Conservation (phyloP, 1,140 invertebrate species). For the Plutomurus gul region DNA sequence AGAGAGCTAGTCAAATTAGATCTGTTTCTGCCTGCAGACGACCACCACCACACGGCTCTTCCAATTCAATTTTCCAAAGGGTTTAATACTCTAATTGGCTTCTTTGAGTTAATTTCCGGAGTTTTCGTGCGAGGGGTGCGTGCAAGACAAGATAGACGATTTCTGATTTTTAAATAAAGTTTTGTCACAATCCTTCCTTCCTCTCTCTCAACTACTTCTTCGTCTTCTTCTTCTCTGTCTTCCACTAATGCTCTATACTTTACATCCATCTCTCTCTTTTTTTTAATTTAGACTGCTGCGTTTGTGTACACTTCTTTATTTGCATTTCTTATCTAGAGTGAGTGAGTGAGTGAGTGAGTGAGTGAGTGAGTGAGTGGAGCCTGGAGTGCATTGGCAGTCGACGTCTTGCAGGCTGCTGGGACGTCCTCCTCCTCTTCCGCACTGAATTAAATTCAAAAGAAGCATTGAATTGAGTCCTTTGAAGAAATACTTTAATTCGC, state of each 20-base stretch:
- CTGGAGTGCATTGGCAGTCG: too few species aligned
- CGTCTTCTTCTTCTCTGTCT: too few species aligned
- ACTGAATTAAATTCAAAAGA: background rate
- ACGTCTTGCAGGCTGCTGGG: too few species aligned
- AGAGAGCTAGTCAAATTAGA: background rate
- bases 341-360: too few species aligned
- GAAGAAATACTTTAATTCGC: background rate
- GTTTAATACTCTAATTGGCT: slow-evolving; percentile 7
- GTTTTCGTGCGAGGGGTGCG: slow-evolving; percentile 2
- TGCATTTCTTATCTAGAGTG: slow-evolving; percentile 4
- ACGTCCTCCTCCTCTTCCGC: background rate
- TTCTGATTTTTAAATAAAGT: slow-evolving; percentile 8
- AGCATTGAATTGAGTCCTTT: background rate
- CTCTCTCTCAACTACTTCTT: too few species aligned
- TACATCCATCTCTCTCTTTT: background rate
- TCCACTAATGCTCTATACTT: too few species aligned
- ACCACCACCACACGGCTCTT: background rate
- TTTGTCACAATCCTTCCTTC: background rate
- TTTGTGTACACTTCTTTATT: slow-evolving; percentile 23
- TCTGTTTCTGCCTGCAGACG: background rate
- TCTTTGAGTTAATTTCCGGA: slow-evolving; percentile 21
- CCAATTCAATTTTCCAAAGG: slow-evolving; percentile 7
- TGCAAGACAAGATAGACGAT: background rate
- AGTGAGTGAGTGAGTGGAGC: too few species aligned
- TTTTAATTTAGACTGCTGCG: background rate